Conservation (phyloP, 2,797 vertebrate species). For the Argentina silus region DNA sequence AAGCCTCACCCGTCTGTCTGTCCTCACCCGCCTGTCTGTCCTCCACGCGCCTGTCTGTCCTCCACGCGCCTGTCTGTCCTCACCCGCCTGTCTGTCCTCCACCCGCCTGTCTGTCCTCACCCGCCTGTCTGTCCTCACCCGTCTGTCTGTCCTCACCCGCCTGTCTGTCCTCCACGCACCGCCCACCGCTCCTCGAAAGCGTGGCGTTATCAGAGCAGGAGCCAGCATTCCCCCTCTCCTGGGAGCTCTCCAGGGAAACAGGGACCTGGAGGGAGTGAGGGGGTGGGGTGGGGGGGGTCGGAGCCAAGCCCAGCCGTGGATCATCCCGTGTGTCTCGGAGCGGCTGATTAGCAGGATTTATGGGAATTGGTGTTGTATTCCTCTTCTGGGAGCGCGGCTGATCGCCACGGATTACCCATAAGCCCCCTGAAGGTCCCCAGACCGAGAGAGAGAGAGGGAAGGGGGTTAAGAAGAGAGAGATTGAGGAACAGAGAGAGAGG, state of each 20-base stretch:
- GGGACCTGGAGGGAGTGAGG: too few relatives aligned
- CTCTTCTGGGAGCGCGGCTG: conserved; percentile 14
- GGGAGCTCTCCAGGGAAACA: not conserved
- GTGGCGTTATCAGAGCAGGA: not conserved
- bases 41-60: not conserved
- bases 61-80: too few relatives aligned
- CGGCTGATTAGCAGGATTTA: conserved; percentile 24
- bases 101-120: too few relatives aligned
- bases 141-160: too few relatives aligned
- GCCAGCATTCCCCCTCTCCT: not conserved
- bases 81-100: too few relatives aligned
- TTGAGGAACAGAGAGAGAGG: too few relatives aligned
- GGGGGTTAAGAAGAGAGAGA: too few relatives aligned
- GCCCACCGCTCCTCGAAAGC: not conserved
- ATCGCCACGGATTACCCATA: conserved; percentile 23
- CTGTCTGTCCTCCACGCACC: not conserved
- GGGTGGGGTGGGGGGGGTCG: too few relatives aligned
- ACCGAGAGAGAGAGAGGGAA: too few relatives aligned
- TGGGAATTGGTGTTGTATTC: conserved; percentile 12
- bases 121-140: too few relatives aligned
- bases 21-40: not conserved
- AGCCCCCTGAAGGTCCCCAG: conserved; percentile 7
- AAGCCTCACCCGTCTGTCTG: not conserved
- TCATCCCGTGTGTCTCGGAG: conserved; percentile 7
- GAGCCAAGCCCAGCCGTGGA: too few relatives aligned